A percentile compares a stretch with the other conserved stretches of the same genome.
Conservation (phyloP, 2,888 invertebrate species). For the Cylindroiulus punctatus region DNA sequence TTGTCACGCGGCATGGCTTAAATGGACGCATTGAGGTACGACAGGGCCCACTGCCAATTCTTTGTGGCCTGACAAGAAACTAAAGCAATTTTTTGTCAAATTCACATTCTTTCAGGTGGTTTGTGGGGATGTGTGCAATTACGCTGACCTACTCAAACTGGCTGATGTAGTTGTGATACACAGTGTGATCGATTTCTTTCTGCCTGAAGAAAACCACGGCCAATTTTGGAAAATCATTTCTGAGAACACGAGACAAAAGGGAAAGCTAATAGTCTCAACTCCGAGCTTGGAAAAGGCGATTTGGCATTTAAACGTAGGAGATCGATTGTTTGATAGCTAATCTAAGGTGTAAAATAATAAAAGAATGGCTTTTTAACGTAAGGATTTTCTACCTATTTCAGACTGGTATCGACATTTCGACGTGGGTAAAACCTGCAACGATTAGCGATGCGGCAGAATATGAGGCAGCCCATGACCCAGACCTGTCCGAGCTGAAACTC, state of each 20-base stretch:
- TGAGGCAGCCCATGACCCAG: constrained; percentile 57
- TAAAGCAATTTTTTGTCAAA: not conserved
- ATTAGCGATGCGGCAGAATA: constrained; percentile 57
- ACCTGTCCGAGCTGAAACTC: constrained; percentile 59
- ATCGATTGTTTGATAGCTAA: not conserved
- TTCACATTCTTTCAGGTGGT: constrained; percentile 66
- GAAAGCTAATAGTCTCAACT: constrained; percentile 71
- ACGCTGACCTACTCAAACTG: constrained; percentile 69
- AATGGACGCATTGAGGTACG: constrained; percentile 64
- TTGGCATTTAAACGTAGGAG: constrained; percentile 64
- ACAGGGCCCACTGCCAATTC: not conserved
- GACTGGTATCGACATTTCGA: constrained; percentile 60
- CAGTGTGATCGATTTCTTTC: constrained; percentile 78
- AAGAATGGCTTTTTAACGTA: not conserved
- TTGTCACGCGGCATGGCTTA: constrained; percentile 69
- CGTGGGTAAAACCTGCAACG: constrained; percentile 61
- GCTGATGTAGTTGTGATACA: constrained; percentile 75
- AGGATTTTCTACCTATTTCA: not conserved
- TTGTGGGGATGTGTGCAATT: constrained; percentile 72
- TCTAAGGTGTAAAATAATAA: constrained; percentile 4
- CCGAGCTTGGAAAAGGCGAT: constrained; percentile 72
- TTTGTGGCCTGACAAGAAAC: not conserved
- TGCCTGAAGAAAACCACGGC: constrained; percentile 71
- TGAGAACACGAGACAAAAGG: constrained; percentile 69
- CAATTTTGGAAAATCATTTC: constrained; percentile 73